Evolutionary conservation across 2,113 vertebrate genomes (phyloP), one percentile per base, ranked within the genome.

Genomic region (Acanthochromis polyacanthus): DNA sequence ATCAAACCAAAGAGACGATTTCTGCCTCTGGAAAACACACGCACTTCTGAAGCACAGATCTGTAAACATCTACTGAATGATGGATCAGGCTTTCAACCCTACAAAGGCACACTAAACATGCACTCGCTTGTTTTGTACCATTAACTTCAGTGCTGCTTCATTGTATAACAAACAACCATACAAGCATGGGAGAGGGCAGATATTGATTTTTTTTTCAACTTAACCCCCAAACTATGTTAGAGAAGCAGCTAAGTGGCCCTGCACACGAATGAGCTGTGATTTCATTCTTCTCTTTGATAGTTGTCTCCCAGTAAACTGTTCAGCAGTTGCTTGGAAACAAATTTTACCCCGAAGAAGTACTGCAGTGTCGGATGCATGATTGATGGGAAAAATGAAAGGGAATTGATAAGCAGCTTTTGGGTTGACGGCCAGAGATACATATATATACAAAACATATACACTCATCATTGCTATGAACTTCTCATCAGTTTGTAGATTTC

Each of bases 201-300:
- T 86, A 89, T 83, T 25, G 76, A 86, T 86, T 80, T 20, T 86
- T 80, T 20, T 46, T 65, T 15, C 53, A 65, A 72, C 57, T 82
- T 78, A 59, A 85, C 80, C 77, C 72, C 60, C 36, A 67, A 73
- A 83, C 52, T 75, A 12, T 80, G 57, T 61, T 61, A 20, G 46
- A 71, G 60, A 63, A 56, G 66, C 63, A 16, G 38, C 69, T 71
- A 71, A 83, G 72, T 71, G 67, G 75, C 25, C 40, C 6, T 22
- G 60, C 67, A 38, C 71, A 72, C 10, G 0, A 76, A 50, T 58
- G 60, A 71, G 60, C 43, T 78, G 62, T 17, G 63, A 65, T 81
- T 82, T 84, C 48, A 57, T 66, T 76, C 62, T 61, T 68, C 38
- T 71, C 69, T 84, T 78, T 78, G 81, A 80, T 64, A 59, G 12